A percentile compares a stretch with the other conserved stretches of the same genome.
Evolutionary conservation across 2,797 vertebrate species (phyloP).

Genomic region (Microctenopoma lineatum): DNA sequence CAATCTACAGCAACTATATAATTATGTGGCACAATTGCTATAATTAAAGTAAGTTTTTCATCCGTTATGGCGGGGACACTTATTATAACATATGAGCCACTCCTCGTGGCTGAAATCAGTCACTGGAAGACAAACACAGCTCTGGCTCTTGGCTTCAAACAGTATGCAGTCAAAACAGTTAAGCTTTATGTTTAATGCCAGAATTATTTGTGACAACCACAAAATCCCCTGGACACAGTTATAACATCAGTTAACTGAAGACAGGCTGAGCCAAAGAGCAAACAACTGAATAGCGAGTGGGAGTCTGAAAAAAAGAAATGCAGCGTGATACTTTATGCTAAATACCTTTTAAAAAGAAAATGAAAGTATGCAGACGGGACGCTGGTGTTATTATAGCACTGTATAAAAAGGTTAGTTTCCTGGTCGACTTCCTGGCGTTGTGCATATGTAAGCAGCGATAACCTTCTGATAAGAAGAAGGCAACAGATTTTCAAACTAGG

Average conservation of each 20-base stretch:
- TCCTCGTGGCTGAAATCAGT: slow-evolving; percentile 1
- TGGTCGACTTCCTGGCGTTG: no score
- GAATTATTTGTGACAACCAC: slow-evolving; percentile 39
- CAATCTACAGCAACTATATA: slow-evolving; percentile 7
- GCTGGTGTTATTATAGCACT: neutral
- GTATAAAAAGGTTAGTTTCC: no score
- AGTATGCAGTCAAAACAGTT: neutral
- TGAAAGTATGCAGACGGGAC: no score
- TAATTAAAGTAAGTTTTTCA: slow-evolving; percentile 52
- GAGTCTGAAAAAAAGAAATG: neutral
- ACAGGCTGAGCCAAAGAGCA: slow-evolving; percentile 7
- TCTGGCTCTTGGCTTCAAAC: slow-evolving; percentile 16
- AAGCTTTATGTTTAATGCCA: slow-evolving; percentile 18
- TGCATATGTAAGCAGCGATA: no score
- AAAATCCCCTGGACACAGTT: slow-evolving; percentile 29
- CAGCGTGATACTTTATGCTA: neutral
- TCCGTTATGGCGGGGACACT: slow-evolving; percentile 4
- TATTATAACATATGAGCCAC: slow-evolving; percentile 6
- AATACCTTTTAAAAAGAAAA: no score
- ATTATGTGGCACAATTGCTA: slow-evolving; percentile 44
- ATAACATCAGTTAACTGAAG: slow-evolving; percentile 17
- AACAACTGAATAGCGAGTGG: neutral
- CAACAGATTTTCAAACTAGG: no score
- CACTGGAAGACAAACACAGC: neutral
- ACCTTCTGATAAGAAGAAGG: no score